Conservation (phyloP, 2,113 vertebrate species). For the Ailurus styani region DNA sequence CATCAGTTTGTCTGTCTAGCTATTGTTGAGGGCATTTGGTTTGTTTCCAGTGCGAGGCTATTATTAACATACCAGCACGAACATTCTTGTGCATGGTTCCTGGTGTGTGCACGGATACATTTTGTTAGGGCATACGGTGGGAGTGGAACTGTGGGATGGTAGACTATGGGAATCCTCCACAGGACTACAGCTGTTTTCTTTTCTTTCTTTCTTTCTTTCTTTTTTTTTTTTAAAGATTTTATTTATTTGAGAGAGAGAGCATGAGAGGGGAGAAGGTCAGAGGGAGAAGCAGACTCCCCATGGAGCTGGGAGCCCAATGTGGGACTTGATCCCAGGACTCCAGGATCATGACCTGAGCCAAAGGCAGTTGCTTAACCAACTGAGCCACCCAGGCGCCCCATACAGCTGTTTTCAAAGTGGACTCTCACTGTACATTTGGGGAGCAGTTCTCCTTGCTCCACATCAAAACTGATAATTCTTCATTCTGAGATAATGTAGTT, state of each 20-base stretch:
- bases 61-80: background rate
- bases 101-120: background rate
- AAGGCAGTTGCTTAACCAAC: no score
- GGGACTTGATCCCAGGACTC: no score
- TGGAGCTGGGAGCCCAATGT: no score
- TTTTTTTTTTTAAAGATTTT: no score
- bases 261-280: no score
- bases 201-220: no score
- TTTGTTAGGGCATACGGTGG: background rate
- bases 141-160: background rate
- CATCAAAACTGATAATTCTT: background rate
- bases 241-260: no score
- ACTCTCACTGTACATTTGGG: background rate
- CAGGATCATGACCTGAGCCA: no score
- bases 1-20: background rate
- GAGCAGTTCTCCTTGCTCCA: background rate
- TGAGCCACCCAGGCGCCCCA: no score
- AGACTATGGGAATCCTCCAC: background rate
- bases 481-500: background rate
- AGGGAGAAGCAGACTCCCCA: no score
- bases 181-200: background rate
- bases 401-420: background rate
- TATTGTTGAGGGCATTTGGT: background rate
- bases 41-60: background rate
- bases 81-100: background rate